phyloP scores from a whole-genome alignment of 1,140 invertebrate species.

The Drosophila kanapiae region DNA sequence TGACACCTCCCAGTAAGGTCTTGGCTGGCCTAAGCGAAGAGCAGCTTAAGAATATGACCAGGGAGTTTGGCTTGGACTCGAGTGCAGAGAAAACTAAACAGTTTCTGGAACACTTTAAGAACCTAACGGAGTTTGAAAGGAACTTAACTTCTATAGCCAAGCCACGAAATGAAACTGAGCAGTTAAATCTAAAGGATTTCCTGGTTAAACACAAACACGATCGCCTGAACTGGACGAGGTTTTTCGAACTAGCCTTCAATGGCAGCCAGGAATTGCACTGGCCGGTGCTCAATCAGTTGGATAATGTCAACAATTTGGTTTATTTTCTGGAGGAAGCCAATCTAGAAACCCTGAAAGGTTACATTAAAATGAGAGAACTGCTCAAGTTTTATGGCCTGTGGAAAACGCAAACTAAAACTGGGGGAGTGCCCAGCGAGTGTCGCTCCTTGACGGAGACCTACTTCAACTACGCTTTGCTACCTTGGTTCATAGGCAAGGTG shows the following conservation, averaged over 20 bases:
- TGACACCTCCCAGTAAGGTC: slow-evolving; percentile 34
- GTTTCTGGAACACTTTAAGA: slow-evolving; percentile 38
- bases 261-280: slow-evolving; percentile 46
- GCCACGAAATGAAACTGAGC: slow-evolving; percentile 55
- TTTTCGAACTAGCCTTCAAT: slow-evolving; percentile 75
- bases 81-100: slow-evolving; percentile 19
- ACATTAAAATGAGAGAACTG: slow-evolving; percentile 56
- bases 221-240: slow-evolving; percentile 72
- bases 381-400: slow-evolving; percentile 71
- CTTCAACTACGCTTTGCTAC: slow-evolving; percentile 72
- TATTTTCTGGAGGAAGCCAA: slow-evolving; percentile 55
- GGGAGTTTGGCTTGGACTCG: slow-evolving; percentile 51
- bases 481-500: slow-evolving; percentile 72
- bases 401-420: slow-evolving; percentile 42
- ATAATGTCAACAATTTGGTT: slow-evolving; percentile 56
- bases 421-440: slow-evolving; percentile 44
- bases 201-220: slow-evolving; percentile 59
- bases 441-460: slow-evolving; percentile 63
- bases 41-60: slow-evolving; percentile 63
- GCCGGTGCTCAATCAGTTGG: slow-evolving; percentile 63
- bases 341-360: slow-evolving; percentile 34
- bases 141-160: slow-evolving; percentile 49
- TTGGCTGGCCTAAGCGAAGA: slow-evolving; percentile 33
- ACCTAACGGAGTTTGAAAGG: slow-evolving; percentile 61
- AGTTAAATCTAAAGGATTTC: slow-evolving; percentile 52